Evolutionary conservation across 1,140 invertebrate genomes (phyloP), one percentile per base, ranked within the genome.

Genomic region (Zaprionus tsacasi): DNA sequence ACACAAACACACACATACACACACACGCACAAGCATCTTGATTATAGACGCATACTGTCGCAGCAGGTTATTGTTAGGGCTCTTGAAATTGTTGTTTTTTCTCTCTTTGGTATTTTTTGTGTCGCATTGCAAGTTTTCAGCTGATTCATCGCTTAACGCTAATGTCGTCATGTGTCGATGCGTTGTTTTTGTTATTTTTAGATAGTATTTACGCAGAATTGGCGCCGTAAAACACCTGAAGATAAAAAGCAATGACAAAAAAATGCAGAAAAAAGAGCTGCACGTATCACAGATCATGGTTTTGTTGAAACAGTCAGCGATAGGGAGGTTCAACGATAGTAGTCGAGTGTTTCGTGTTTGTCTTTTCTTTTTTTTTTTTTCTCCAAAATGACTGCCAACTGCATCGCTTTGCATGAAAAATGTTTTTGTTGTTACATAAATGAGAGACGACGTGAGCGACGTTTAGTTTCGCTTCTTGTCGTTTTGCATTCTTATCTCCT

Each of bases 61-160:
- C 38, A 58, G 67, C 45, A 63, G 73, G 50, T 75, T 76, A 70
- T 71, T 71, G 73, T 71, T 76, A 55, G 35, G 36, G 69, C 60
- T 65, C 21, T 21, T 35, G 33, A 57, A 35, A 3, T 55, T 55
- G 52, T 65, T 64, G 21, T 64, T 59, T 52, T 36, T 74, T 45
- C 40, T 59, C 21, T 21, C 57, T 55, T 48, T 64, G 25, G 33
- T 79, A 56, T 55, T 27, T 57, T 61, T 70, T 59, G 43, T 64
- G 54, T 30, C 45, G 58, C 58, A 50, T 50, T 76, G 59, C 68
- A 76, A 57, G 45, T 68, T 67, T 77, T 73, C 35, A 71, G 81
- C 83, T 80, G 81, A 89, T 81, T 81, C 83, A 89, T 80, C 60
- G 54, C 17, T 52, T 59, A 66, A 65, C 70, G 58, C 60, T 75